phyloP scores from a whole-genome alignment of 2,797 vertebrate species.

The Acanthornis magna region DNA sequence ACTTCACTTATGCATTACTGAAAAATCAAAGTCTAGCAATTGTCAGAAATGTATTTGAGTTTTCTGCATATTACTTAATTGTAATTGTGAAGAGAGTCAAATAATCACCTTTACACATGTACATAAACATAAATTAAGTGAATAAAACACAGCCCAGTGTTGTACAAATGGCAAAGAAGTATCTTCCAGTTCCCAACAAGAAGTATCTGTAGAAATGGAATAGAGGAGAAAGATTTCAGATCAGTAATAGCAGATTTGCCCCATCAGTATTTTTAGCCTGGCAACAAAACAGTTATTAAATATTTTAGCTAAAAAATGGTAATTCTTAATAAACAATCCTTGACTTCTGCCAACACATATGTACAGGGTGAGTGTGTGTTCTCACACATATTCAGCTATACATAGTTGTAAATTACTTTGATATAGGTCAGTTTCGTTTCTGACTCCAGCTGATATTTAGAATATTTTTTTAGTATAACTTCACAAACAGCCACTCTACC shows the following conservation, averaged over 20 bases:
- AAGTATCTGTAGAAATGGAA: not conserved
- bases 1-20: not conserved
- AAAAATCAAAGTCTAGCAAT: not conserved
- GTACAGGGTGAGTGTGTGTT: not conserved
- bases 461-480: not conserved
- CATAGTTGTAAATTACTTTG: not conserved
- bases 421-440: not conserved
- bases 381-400: not conserved
- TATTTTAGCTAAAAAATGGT: not conserved
- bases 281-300: not conserved
- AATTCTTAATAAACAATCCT: not conserved
- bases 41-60: not conserved
- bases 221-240: not conserved
- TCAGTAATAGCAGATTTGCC: not conserved
- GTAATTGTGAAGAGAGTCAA: not conserved
- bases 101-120: not conserved
- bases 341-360: not conserved
- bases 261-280: not conserved
- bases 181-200: not conserved
- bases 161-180: not conserved
- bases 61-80: not conserved
- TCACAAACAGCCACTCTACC: not conserved
- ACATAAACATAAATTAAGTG: not conserved
- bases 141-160: not conserved
- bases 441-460: not conserved